These are phyloP conservation scores for Carettochelys insculpta DNA, from an alignment of 2,113 vertebrate genomes.

Conservation along the genomic window DNA sequence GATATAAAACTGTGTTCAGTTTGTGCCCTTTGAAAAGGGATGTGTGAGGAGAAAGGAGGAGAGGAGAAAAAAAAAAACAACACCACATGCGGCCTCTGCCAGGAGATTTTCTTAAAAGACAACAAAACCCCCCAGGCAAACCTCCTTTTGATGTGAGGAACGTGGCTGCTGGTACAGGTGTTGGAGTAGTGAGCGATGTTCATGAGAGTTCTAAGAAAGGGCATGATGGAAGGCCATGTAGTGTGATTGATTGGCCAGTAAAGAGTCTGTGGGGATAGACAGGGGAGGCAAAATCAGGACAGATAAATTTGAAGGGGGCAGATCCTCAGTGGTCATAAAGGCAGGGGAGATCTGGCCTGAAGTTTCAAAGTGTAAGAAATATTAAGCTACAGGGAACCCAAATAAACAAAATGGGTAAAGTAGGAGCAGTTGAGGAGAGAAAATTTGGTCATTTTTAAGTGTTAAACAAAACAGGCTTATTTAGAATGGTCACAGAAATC, in stretches of 20 bases:
- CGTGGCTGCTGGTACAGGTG: background rate
- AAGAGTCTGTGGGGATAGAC: background rate
- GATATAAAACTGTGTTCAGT: conserved; percentile 18
- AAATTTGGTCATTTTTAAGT: no score
- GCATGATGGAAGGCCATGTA: background rate
- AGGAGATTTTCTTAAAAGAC: conserved; percentile 4
- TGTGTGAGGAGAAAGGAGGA: background rate
- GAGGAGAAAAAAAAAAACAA: no score
- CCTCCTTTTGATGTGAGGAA: background rate
- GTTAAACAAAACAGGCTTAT: background rate
- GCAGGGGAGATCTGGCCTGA: background rate
- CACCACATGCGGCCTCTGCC: background rate
- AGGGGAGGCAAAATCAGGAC: background rate
- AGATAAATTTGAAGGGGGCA: background rate
- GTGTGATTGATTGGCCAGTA: background rate
- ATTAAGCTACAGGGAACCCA: background rate
- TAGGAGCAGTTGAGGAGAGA: background rate
- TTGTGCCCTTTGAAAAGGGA: background rate
- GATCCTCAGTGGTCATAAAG: background rate
- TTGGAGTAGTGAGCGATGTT: background rate
- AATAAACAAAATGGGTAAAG: background rate
- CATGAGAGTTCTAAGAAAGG: background rate
- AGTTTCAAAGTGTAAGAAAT: background rate
- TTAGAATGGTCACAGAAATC: background rate
- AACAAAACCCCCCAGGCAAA: background rate